Evolutionary conservation across 2,113 vertebrate genomes (phyloP), one percentile per base, ranked within the genome.

Genomic region (Physeter macrocephalus): DNA sequence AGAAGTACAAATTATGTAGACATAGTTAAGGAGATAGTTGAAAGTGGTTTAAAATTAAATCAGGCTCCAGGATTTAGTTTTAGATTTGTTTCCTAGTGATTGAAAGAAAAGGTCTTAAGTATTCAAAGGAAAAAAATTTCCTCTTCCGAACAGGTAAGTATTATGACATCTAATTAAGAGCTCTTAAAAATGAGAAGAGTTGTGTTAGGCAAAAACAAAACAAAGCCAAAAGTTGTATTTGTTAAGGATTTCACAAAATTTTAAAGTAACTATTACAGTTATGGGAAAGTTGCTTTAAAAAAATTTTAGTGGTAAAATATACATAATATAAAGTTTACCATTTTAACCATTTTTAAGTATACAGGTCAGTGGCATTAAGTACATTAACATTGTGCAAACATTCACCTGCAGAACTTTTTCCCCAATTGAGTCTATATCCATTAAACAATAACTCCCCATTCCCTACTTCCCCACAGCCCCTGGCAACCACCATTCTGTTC

Each of bases 41-140:
- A 74, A 88, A 81, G 72, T 27, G 25, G 49, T 88, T 84, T 91
- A 91, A 84, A 92, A 85, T 88, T 69, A 46, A 94, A n/a, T 49
- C 54, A 61, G 64, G 34, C 14, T 82, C 34, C 43, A 95, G 49
- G 77, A 87, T 80, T 92, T 80, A 75, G 39, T 80, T 67, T 81
- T 18, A 46, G 13, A 67, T 81, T 90, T 64, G 36, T 77, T 86
- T 82, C 52, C 80, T 71, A 81, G 49, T 84, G 71, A 41, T 9
- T 72, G 4, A 13, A 36, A 81, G 39, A 91, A 94, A 67, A 82
- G 49, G 8, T 77, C 7, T 49, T 66, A 92, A 74, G 39, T 41
- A 62, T 69, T 97, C 66, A 61, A 92, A 72, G 67, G 15, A 69
- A 88, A 75, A 54, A 34, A 46, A 14, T 14, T 8, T 34, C 69